phyloP scores from a whole-genome alignment of 2,797 vertebrate genomes.

The Meda fulgida region DNA sequence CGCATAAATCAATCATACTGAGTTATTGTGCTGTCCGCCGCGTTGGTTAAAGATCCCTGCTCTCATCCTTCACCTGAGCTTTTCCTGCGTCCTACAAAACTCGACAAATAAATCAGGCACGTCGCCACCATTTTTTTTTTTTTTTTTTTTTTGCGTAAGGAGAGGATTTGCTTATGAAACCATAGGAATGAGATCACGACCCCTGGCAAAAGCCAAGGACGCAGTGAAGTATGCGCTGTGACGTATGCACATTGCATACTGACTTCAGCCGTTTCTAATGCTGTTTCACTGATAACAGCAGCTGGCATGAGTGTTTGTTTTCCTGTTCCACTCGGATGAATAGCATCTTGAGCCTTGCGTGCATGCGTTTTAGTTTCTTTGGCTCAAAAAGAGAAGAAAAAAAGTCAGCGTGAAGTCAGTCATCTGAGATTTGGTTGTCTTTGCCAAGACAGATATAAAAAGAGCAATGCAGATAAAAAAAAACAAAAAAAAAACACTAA shows the following conservation, averaged over 20 bases:
- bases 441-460: constrained; percentile 19
- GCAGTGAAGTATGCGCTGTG: neutral
- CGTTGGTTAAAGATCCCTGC: constrained; percentile 64
- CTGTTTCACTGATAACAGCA: neutral
- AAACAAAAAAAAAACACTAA: neutral
- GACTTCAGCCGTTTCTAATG: neutral
- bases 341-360: neutral
- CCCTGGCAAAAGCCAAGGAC: constrained; percentile 20
- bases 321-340: constrained; percentile 13
- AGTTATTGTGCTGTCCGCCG: constrained; percentile 71
- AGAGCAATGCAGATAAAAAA: constrained; percentile 5
- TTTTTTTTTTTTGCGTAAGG: neutral
- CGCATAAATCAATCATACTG: constrained; percentile 74
- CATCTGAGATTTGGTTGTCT: constrained; percentile 36
- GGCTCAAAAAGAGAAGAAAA: constrained; percentile 7
- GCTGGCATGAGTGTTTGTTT: neutral
- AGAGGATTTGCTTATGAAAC: constrained; percentile 48
- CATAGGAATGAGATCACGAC: constrained; percentile 13
- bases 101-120: constrained; percentile 65
- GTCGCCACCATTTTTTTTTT: constrained; percentile 23
- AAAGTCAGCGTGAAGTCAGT: constrained; percentile 6
- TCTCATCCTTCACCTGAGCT: constrained; percentile 70
- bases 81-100: constrained; percentile 69
- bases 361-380: constrained; percentile 25
- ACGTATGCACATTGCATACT: neutral